A percentile compares a stretch with the other conserved stretches of the same genome.
phyloP scores from a whole-genome alignment of 2,888 invertebrate species.

The Flabesymbios commensalis region DNA sequence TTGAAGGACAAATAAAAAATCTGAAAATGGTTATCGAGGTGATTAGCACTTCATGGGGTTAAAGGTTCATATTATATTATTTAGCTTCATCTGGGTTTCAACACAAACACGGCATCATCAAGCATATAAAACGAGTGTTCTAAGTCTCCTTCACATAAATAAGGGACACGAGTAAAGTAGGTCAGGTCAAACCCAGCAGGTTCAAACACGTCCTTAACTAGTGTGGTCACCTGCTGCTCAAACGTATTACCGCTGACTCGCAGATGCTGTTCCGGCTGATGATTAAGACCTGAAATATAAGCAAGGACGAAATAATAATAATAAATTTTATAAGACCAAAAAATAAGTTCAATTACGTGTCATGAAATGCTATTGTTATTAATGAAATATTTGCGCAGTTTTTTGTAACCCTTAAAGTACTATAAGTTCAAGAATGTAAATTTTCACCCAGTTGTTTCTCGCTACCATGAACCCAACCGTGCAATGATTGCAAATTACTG shows the following conservation, averaged over 20 bases:
- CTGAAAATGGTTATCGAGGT: too few species aligned
- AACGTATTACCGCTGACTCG: constrained; percentile 58
- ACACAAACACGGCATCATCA: constrained; percentile 84
- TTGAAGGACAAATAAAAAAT: too few species aligned
- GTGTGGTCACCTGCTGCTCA: constrained; percentile 75
- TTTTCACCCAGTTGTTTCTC: too few species aligned
- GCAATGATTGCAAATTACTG: too few species aligned
- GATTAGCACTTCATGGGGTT: too few species aligned
- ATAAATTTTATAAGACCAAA: not conserved
- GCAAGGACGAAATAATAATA: constrained; percentile 74
- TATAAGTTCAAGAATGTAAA: too few species aligned
- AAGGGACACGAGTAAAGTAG: constrained; percentile 88
- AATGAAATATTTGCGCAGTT: too few species aligned
- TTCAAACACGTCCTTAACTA: constrained; percentile 69
- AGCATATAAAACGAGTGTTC: constrained; percentile 80
- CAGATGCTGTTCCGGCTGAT: constrained; percentile 57
- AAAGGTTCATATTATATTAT: too few species aligned
- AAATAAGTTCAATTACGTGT: too few species aligned
- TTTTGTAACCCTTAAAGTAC: too few species aligned
- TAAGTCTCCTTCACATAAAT: constrained; percentile 95
- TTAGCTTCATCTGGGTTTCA: constrained; percentile 31
- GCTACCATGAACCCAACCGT: too few species aligned
- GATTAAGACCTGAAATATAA: constrained; percentile 74
- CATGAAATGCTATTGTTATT: too few species aligned
- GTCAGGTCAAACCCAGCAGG: constrained; percentile 77